phyloP scores from a whole-genome alignment of 2,888 invertebrate genomes.

The Brenthis ino region DNA sequence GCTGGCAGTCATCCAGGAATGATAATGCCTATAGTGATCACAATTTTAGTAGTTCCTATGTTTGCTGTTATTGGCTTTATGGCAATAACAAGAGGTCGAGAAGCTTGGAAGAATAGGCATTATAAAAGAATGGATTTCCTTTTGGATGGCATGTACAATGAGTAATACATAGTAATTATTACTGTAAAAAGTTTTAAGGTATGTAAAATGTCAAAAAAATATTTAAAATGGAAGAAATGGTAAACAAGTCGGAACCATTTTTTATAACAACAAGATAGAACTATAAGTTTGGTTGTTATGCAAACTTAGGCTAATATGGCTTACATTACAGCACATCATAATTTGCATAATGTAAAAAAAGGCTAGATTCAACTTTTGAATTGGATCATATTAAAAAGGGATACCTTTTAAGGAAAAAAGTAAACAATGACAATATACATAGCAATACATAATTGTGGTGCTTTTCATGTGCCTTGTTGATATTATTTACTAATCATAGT shows the following conservation, averaged over 20 bases:
- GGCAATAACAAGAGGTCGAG: constrained; percentile 86
- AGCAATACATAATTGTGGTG: constrained; percentile 42
- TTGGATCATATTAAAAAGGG: background rate
- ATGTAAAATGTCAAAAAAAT: background rate
- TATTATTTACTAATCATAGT: constrained; percentile 39
- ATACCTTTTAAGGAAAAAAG: constrained; percentile 11
- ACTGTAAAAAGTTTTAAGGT: background rate
- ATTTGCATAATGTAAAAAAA: background rate
- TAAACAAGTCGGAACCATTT: too few species aligned
- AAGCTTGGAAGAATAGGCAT: constrained; percentile 93
- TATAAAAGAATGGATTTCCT: constrained; percentile 94
- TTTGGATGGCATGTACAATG: constrained; percentile 95
- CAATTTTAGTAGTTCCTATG: constrained; percentile 88
- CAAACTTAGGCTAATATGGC: background rate
- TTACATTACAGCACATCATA: background rate
- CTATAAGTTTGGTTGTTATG: background rate
- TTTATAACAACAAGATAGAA: background rate
- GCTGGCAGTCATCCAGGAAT: constrained; percentile 82
- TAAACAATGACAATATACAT: constrained; percentile 27
- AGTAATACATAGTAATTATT: constrained; percentile 63
- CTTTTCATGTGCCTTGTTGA: constrained; percentile 57
- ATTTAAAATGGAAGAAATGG: too few species aligned
- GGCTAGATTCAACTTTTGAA: background rate
- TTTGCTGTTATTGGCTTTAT: constrained; percentile 86
- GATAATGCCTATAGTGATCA: constrained; percentile 88